These are phyloP conservation scores for Andrena flavipes DNA, from an alignment of 2,888 invertebrate species.

Conservation along the genomic window DNA sequence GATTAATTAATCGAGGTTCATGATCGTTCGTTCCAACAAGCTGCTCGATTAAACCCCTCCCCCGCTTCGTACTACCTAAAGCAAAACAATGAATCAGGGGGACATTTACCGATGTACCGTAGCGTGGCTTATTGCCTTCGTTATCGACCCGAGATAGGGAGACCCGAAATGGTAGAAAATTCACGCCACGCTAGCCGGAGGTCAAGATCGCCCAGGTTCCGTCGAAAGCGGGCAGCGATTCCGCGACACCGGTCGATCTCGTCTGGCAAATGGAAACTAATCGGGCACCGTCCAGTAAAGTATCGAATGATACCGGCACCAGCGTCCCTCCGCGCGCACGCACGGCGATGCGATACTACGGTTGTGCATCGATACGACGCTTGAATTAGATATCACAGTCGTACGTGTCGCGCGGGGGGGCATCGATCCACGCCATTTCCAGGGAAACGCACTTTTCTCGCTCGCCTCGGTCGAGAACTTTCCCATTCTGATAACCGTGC, in stretches of 20 bases:
- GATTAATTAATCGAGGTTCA: conserved; percentile 24
- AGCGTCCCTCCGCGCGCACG: conserved; percentile 10
- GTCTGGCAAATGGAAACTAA: conserved; percentile 42
- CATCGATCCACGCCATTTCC: conserved; percentile 3
- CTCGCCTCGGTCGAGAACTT: conserved; percentile 29
- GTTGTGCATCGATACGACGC: conserved; percentile 32
- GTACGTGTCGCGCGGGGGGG: neutral
- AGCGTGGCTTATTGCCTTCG: neutral
- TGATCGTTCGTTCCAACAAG: neutral
- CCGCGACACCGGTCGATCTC: conserved; percentile 28
- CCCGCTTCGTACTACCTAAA: no score
- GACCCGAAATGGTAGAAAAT: neutral
- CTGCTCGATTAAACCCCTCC: no score
- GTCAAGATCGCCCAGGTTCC: neutral
- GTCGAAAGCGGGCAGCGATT: neutral
- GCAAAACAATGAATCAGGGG: no score
- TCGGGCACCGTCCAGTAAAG: conserved; percentile 1
- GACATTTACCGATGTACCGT: no score
- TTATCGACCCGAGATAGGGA: no score
- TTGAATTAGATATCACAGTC: conserved; percentile 41
- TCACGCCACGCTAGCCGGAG: neutral
- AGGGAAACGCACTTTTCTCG: conserved; percentile 22
- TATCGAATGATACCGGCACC: conserved; percentile 45
- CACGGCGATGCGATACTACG: conserved; percentile 47
- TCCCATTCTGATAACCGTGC: conserved; percentile 67